Conservation (phyloP, 2,113 vertebrate species). For the Panurus biarmicus region DNA sequence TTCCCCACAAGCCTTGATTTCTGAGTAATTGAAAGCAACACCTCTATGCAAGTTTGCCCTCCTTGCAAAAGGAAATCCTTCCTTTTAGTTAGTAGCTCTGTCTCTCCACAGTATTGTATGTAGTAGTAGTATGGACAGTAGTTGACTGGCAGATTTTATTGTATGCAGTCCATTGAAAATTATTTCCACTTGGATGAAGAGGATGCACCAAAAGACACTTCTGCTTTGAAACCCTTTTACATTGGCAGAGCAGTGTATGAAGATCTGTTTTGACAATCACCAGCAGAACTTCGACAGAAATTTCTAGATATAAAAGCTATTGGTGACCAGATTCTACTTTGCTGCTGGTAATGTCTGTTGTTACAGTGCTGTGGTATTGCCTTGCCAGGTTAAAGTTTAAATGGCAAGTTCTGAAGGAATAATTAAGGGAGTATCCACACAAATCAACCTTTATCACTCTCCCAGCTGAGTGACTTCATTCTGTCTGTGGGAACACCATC, state of each 20-base stretch:
- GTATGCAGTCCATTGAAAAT: background rate
- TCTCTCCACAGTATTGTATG: background rate
- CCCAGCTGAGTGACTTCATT: background rate
- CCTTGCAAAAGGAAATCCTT: background rate
- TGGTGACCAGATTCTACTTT: background rate
- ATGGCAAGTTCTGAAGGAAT: background rate
- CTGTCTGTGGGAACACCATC: background rate
- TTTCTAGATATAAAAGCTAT: background rate
- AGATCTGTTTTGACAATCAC: background rate
- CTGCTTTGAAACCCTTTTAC: background rate
- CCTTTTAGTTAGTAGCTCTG: background rate
- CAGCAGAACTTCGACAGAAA: background rate
- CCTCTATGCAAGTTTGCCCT: background rate
- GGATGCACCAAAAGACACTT: background rate
- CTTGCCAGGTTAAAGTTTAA: background rate
- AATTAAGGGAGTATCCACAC: background rate
- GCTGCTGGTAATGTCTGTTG: background rate
- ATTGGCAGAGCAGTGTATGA: accelerated
- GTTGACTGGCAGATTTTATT: background rate
- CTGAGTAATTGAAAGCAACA: background rate
- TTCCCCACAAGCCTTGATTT: background rate
- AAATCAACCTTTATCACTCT: background rate
- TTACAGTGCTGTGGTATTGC: background rate
- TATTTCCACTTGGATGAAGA: background rate
- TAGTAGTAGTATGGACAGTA: background rate